Percentiles rank a stretch among this genome's conserved stretches.
Evolutionary conservation across 2,888 invertebrate species (phyloP).

Genomic region (Drosophila vallismaia): DNA sequence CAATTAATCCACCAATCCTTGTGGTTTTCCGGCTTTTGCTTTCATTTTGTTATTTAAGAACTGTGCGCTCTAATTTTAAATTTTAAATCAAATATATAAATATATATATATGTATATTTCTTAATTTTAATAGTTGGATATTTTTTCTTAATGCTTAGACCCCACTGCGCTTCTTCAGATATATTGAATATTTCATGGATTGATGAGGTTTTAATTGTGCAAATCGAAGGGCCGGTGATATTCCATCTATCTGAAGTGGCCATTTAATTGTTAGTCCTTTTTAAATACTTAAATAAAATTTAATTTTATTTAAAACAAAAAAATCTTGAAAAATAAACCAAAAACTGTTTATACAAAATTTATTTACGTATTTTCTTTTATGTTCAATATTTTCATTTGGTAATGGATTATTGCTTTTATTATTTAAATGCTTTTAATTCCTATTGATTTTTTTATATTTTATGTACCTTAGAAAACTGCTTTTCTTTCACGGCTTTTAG

Average conservation of each 20-base stretch:
- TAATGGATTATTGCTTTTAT: constrained; percentile 7
- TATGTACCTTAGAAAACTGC: not conserved
- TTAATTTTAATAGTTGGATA: constrained; percentile 72
- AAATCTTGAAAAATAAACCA: constrained; percentile 62
- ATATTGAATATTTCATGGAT: constrained; percentile 35
- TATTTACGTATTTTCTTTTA: constrained; percentile 43
- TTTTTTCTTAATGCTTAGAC: constrained; percentile 39
- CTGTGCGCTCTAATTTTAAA: constrained; percentile 43
- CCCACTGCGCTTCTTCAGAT: constrained; percentile 22
- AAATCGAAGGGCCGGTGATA: constrained; percentile 29
- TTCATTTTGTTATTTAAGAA: constrained; percentile 32
- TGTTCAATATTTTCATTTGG: constrained; percentile 39
- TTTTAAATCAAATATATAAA: constrained; percentile 34
- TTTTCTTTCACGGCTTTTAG: not conserved
- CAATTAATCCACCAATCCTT: constrained; percentile 4
- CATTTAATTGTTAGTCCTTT: constrained; percentile 49
- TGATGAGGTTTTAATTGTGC: constrained; percentile 28
- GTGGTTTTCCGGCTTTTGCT: constrained; percentile 15
- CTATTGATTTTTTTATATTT: not conserved
- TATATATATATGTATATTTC: constrained; percentile 56
- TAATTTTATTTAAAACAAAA: constrained; percentile 65
- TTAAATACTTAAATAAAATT: constrained; percentile 71
- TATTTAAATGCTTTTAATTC: not conserved
- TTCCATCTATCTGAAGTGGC: constrained; percentile 37
- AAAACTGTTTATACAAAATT: constrained; percentile 51